phyloP scores from a whole-genome alignment of 2,888 invertebrate genomes.

The Diloba caeruleocephala region DNA sequence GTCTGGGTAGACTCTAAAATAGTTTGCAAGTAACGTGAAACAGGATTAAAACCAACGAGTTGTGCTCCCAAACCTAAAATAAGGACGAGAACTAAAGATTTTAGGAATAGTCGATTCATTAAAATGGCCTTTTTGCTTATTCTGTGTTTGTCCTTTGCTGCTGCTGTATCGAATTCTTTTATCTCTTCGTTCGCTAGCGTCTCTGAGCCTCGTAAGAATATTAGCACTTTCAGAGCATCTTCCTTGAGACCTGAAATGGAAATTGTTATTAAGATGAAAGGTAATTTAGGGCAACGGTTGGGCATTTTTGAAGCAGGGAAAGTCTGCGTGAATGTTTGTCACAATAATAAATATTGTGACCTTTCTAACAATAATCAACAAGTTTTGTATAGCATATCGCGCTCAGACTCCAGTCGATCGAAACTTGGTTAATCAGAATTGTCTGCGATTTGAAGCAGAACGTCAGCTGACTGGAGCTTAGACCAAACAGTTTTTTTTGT shows the following conservation, averaged over 20 bases:
- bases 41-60: constrained; percentile 68
- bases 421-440: no score
- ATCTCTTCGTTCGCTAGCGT: constrained; percentile 65
- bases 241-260: constrained; percentile 61
- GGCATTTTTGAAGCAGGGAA: no score
- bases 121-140: constrained; percentile 45
- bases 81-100: constrained; percentile 29
- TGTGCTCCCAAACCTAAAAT: constrained; percentile 47
- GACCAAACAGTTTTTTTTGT: no score
- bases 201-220: constrained; percentile 69
- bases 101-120: constrained; percentile 37
- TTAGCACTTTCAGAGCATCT: constrained; percentile 67
- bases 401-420: no score
- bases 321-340: no score
- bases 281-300: no score
- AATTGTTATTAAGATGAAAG: no score
- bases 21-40: constrained; percentile 73
- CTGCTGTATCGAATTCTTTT: constrained; percentile 62
- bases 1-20: constrained; percentile 72
- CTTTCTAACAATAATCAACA: no score
- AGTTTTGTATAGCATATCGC: no score
- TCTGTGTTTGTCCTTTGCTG: constrained; percentile 18
- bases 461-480: no score
- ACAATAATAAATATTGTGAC: no score
- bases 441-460: no score